A percentile compares a stretch with the other conserved stretches of the same genome.
Evolutionary conservation across 1,140 invertebrate species (phyloP).

Genomic region (Halesus radiatus): DNA sequence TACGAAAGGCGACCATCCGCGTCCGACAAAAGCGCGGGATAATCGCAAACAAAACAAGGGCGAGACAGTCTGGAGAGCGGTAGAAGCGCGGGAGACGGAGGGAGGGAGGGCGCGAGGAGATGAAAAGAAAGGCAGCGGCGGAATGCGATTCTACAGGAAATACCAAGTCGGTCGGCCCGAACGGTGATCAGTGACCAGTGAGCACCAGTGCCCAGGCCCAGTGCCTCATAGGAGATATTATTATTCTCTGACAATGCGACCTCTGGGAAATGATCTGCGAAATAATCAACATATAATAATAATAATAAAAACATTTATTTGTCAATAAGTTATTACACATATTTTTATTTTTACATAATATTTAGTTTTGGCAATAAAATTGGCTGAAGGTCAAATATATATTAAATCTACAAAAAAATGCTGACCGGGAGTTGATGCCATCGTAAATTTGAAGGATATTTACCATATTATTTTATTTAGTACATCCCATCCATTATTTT

Average conservation of each 20-base stretch:
- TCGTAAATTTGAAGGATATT: no score
- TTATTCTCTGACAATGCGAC: neutral
- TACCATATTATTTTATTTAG: no score
- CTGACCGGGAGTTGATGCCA: no score
- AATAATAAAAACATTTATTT: no score
- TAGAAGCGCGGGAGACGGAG: neutral
- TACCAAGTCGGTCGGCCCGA: neutral
- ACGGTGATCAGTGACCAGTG: no score
- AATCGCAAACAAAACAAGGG: neutral
- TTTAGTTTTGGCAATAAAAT: no score
- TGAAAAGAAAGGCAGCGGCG: neutral
- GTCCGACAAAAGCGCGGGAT: neutral
- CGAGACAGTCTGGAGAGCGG: neutral
- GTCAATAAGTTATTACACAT: no score
- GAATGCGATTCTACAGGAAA: constrained; percentile 17
- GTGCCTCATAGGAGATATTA: neutral
- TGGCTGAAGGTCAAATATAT: no score
- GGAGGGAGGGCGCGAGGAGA: neutral
- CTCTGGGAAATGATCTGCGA: neutral
- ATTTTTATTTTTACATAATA: no score
- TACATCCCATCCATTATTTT: no score
- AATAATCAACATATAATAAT: neutral
- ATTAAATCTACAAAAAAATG: no score
- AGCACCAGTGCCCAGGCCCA: no score
- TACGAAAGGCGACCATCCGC: neutral